These are phyloP conservation scores for Zelostemma sp. DNA, from an alignment of 1,140 invertebrate genomes.

Conservation along the genomic window DNA sequence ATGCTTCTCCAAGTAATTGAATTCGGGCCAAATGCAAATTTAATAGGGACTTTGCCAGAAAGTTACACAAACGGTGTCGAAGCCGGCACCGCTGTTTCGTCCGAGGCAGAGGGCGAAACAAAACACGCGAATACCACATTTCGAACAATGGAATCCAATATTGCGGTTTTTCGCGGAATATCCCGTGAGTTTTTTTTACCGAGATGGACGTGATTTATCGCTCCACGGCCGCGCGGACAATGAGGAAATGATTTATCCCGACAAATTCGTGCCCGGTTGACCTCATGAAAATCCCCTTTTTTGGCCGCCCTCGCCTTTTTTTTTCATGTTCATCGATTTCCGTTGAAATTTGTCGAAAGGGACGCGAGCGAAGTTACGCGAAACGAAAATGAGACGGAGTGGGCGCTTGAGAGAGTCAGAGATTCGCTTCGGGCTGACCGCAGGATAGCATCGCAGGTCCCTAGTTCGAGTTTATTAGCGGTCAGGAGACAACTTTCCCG, in stretches of 20 bases:
- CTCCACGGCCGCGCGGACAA: constrained; percentile 14
- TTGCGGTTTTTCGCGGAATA: constrained; percentile 32
- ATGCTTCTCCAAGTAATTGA: constrained; percentile 48
- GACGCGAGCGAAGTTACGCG: too few relatives aligned
- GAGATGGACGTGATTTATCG: constrained; percentile 28
- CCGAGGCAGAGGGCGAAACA: constrained; percentile 9
- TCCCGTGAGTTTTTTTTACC: constrained; percentile 2
- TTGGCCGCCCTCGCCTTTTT: too few relatives aligned
- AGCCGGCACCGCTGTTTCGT: background rate
- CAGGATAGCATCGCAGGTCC: background rate
- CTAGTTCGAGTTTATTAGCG: constrained; percentile 48
- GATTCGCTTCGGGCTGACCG: constrained; percentile 16
- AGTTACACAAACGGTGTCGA: constrained; percentile 32
- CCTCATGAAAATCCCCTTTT: too few relatives aligned
- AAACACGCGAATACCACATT: constrained; percentile 21
- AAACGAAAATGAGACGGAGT: constrained; percentile 29
- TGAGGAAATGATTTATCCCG: constrained; percentile 29
- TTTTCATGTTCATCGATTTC: too few relatives aligned
- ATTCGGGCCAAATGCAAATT: constrained; percentile 51
- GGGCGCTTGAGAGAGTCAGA: background rate
- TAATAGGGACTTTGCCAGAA: constrained; percentile 33
- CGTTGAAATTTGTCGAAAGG: too few relatives aligned
- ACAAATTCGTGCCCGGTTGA: constrained; percentile 10
- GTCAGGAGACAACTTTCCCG: constrained; percentile 45
- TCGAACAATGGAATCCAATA: constrained; percentile 48